A percentile compares a stretch with the other conserved stretches of the same genome.
Conservation (phyloP, 2,888 invertebrate species). For the Orchesellides sinensis region DNA sequence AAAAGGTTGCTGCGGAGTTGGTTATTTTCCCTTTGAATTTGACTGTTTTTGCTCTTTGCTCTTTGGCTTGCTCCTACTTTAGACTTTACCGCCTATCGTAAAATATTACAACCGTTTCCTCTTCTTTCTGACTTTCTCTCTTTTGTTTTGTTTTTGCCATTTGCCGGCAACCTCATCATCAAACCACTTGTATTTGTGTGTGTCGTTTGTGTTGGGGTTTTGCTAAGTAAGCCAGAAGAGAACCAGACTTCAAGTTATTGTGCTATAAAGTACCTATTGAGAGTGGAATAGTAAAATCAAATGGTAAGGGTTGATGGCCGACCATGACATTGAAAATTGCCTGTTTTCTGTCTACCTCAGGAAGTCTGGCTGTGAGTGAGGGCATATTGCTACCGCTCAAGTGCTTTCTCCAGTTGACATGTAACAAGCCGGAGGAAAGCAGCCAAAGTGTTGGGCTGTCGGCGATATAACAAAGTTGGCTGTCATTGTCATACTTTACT, state of each 20-base stretch:
- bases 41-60: neutral
- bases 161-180: neutral
- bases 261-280: slow-evolving; percentile 13
- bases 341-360: no score
- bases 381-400: no score
- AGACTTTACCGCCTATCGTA: neutral
- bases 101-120: slow-evolving; percentile 37
- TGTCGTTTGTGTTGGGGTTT: no score
- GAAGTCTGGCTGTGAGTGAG: no score
- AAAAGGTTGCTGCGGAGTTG: neutral
- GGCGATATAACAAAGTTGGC: no score
- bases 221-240: no score
- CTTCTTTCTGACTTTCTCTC: neutral
- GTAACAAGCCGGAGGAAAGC: no score
- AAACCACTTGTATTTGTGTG: neutral
- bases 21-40: neutral
- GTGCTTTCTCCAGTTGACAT: no score
- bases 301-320: slow-evolving; percentile 43
- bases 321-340: slow-evolving; percentile 57
- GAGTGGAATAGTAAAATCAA: slow-evolving; percentile 16
- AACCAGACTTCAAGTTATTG: neutral
- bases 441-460: no score
- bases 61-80: neutral
- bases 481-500: no score
- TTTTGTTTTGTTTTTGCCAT: slow-evolving; percentile 6